Evolutionary conservation across 2,888 invertebrate species (phyloP), one percentile per base, ranked within the genome.

Genomic region (Tineola bisselliella): DNA sequence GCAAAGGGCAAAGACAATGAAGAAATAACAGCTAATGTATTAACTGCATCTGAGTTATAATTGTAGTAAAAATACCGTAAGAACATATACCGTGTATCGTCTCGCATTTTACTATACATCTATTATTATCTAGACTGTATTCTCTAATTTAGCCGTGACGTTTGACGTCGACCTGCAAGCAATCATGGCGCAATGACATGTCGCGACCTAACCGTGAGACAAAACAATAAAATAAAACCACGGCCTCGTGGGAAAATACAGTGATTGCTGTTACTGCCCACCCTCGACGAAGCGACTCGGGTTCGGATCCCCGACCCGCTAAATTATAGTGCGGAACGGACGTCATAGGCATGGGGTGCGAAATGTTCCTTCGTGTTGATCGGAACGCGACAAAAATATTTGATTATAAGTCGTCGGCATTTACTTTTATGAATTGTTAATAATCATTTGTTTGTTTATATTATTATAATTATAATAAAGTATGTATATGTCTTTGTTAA

Each of bases 181-280:
- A 83, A 82, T 82, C 78, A 79, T 73, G 18, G 59, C 68, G 77
- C 75, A 77, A 79, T 79, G 75, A 79, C 79, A 81, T 81, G 79
- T 81, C 80, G 81, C 77, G 70, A 44, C 30, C 59, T 38, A 75
- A 79, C 80, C 82, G 83, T 81, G 83, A 79, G 81, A 81, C 72
- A 78, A 75, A 75, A 80, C 79, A 83, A 81, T 75, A 58, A 58
- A 58, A 58, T 43, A 43, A 19, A 25, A 70, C 69, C 65, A 48
- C 66, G 67, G 69, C 66, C 68, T 70, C 84, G 84, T 86, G 84
- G 84, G 84, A 86, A 84, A 69, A 65, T 69, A 19, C 56, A 66
- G 77, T 80, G 82, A 81, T 81, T 80, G 75, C 73, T n/a, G 59
- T 15, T 72, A 75, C 72, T 33, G 62, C 52, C 72, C 76, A 75